Base-by-base conservation (phyloP, 1,140 invertebrate genomes). In the Charaxes varanes region DNA sequence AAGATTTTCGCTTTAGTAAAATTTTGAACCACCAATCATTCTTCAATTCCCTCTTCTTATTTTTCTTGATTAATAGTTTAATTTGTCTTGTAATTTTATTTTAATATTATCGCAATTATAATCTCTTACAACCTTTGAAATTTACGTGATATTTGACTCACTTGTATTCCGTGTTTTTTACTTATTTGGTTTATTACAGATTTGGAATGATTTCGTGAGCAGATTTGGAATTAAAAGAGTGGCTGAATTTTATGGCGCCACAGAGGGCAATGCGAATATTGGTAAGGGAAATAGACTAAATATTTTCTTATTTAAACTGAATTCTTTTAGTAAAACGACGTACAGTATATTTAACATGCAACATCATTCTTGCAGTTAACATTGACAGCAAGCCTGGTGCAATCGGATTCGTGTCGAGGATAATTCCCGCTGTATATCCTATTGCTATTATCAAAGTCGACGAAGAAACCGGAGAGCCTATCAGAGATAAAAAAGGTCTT, bases 191-290 rank as follows among this genome's bases (percentile, higher is more conserved):
- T 8, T 36, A 1, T 46, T 31, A 24, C 93, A 99, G 85, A 97
- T 99, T 52, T 99, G 98, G 98, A 84, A 86, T 7, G 90, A 96
- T 52, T 99, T 99, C 77, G 89, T 95, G 0, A 88, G 94, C 14
- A 88, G 97, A 18, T 99, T 99, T 68, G 90, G 91, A 17, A 94
- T 99, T 27, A 85, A 89, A 8, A 86, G 89, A 38, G 94, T 99
- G 23, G 91, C 90, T 2, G 97, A 99, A 85, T 97, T 99, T 83
- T 99, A 99, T 77, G 97, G 97, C 2, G 96, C 97, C 7, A 99
- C 97, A 0, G 97, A 99, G 88, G 97, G 97, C 60, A 99, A 98
- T 73, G 95, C 95, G 22, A 98, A 97, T 82, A 95, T 96, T 15
- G 89, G 93, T 94, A 86, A 87, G 74, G n/a, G n/a, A 37, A 15